Evolutionary conservation across 2,888 invertebrate genomes (phyloP), one percentile per base, ranked within the genome.

Genomic region (Abrostola tripartita): DNA sequence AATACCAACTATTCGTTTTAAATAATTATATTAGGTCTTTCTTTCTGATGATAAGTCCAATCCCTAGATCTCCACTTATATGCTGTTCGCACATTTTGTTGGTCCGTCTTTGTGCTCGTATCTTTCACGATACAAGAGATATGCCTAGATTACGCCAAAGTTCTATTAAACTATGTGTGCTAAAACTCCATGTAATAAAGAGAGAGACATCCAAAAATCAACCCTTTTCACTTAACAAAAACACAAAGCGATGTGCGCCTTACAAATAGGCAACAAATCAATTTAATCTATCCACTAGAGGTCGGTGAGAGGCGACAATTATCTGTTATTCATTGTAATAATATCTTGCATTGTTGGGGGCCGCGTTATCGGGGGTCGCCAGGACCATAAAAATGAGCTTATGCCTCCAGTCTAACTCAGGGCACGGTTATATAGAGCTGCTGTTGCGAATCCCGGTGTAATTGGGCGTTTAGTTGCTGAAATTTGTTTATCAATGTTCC

Each of bases 351-450:
- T 92, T 93, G 92, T 92, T 87, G 79, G 85, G 85, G 87, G 84
- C 82, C 74, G 85, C 89, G 90, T 87, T 94, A 94, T 94, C 94
- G 82, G 86, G 78, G 77, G 80, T 80, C 85, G 88, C 80, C 94
- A 94, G 94, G 85, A 90, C 93, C 89, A 94, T 94, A 94, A 94
- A 94, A 94, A 93, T 88, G 87, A 93, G 94, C 93, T 94, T 94
- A 94, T 92, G 93, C 84, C 91, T 87, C 86, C 86, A 85, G 88
- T 92, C 93, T 92, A 90, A 91, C 90, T 86, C 87, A 85, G 85
- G 85, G 81, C 71, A 78, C 73, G 72, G 56, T 38, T 63, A 37
- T 85, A 85, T 81, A 80, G 89, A 88, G 88, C 60, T 78, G 85
- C 64, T 83, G 68, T 65, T 70, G 76, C 76, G 76, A 74, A 79